Percentiles rank a stretch among this genome's conserved stretches.
Evolutionary conservation across 2,113 vertebrate species (phyloP).

Genomic region (Syrmaticus mikado): DNA sequence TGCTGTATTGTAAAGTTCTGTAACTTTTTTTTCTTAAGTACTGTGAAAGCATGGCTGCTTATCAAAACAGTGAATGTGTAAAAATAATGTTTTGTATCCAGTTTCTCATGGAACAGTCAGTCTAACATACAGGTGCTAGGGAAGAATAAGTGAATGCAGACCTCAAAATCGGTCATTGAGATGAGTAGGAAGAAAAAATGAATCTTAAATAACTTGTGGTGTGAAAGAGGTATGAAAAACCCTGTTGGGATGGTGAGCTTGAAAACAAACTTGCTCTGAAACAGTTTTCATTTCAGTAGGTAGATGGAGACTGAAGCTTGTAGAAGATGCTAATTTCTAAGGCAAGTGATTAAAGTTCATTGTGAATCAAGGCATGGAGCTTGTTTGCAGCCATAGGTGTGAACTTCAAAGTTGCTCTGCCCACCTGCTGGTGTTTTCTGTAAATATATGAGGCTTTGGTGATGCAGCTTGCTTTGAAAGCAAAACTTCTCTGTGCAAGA

Average conservation of each 20-base stretch:
- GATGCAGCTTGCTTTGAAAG: neutral
- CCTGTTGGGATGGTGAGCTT: neutral
- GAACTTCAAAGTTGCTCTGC: conserved; percentile 14
- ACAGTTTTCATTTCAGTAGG: neutral
- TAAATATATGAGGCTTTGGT: neutral
- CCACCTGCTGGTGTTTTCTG: conserved; percentile 5
- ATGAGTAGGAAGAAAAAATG: neutral
- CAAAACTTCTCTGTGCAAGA: neutral
- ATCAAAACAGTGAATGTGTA: neutral
- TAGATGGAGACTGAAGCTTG: neutral
- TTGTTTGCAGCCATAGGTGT: neutral
- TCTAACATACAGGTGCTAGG: neutral
- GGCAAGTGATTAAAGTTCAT: neutral
- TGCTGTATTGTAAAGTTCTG: neutral
- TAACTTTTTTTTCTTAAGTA: neutral
- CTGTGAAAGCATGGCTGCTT: neutral
- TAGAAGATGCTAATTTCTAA: neutral
- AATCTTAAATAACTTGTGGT: neutral
- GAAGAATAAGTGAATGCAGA: neutral
- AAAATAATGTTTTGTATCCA: neutral
- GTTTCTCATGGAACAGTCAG: neutral
- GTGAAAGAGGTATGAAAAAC: neutral
- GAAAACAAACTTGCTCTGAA: neutral
- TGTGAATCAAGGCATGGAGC: neutral
- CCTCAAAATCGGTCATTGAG: neutral